Base-by-base conservation (phyloP, 2,797 vertebrate genomes). In the Sebastes oblongus region DNA sequence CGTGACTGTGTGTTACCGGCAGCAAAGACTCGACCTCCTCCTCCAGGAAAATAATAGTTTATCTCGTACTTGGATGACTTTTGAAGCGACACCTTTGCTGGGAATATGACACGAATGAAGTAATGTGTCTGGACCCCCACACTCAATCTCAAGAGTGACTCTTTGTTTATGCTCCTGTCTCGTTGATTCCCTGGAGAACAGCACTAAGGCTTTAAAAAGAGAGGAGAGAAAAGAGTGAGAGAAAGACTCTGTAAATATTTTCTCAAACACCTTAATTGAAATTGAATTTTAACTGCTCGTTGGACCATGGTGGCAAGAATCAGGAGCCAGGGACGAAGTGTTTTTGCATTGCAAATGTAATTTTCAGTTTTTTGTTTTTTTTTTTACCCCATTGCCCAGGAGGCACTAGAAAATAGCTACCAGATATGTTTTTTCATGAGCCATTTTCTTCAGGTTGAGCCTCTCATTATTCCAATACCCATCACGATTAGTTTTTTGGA, bases 301-400 rank as follows among this genome's bases (percentile, higher is more conserved):
- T 90, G 86, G 88, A 89, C 88, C 84, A 27, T 75, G 56, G 88
- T 80, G 81, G 87, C 72, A 82, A 77, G 88, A 92, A 88, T 86
- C 86, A 84, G 85, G 83, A 87, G 87, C 82, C 70, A 66, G 86
- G 62, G 72, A 89, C 80, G 72, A 39, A 75, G 79, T 7, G 29
- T 71, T 91, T 95, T 94, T 94, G 94, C 93, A 95, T 91, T 95
- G 93, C 94, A 94, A 95, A 96, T 95, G 93, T 93, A 92, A 95
- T 95, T 93, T 86, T 82, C 72, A 11, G 39, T 64, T 77, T 54
- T 69, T 66, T 34, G 39, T 64, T 77, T 54, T 69, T 66, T 34
- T 42, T 66, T 14, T 50, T 56, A 66, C 4, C 55, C 61, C 60
- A 22, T 85, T 74, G 77, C 92, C 91, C 86, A 74, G 72, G 88